A percentile compares a stretch with the other conserved stretches of the same genome.
Conservation (phyloP, 2,888 invertebrate species). For the Dynastes maya region DNA sequence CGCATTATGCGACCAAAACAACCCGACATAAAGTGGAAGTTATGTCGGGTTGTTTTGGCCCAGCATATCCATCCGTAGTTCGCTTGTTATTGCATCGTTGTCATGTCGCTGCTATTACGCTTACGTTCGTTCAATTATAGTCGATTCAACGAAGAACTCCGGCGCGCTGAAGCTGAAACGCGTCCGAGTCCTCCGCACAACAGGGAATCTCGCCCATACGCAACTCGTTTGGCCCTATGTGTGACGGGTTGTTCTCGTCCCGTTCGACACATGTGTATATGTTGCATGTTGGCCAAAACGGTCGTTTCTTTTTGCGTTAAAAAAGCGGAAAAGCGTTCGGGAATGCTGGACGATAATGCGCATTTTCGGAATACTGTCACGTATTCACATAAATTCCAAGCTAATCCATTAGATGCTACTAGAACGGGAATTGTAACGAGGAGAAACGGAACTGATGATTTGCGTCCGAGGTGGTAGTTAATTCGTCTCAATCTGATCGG, state of each 20-base stretch:
- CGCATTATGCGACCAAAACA: neutral
- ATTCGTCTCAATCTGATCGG: too few relatives aligned
- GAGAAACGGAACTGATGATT: too few relatives aligned
- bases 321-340: neutral
- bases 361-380: slow-evolving; percentile 8
- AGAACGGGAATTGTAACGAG: neutral
- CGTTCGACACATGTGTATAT: neutral
- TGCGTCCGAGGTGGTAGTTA: too few relatives aligned
- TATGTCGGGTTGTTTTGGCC: neutral
- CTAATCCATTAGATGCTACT: neutral
- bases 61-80: too few relatives aligned
- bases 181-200: neutral
- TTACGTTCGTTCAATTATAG: slow-evolving; percentile 12
- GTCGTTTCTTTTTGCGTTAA: neutral
- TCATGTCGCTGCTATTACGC: neutral
- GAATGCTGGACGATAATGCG: neutral
- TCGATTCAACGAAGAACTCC: neutral
- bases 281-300: neutral
- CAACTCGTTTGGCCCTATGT: neutral
- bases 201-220: neutral
- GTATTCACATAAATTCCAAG: slow-evolving; percentile 4
- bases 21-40: neutral
- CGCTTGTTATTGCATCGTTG: neutral
- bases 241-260: neutral
- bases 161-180: neutral